Evolutionary conservation across 1,140 invertebrate species (phyloP).

Genomic region (Formica selysi): DNA sequence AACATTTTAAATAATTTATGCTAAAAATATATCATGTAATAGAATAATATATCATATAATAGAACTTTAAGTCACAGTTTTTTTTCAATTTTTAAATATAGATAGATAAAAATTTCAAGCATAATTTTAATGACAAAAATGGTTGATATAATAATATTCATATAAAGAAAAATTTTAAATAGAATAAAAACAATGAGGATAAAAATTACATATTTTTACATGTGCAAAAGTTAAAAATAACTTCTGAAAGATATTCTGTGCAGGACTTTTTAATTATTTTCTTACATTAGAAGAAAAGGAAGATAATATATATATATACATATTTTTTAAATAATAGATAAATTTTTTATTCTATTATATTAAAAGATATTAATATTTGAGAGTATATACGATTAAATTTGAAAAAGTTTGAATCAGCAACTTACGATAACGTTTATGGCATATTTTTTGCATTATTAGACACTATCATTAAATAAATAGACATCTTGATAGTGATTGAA

Average conservation of each 20-base stretch:
- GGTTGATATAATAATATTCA: too few relatives aligned
- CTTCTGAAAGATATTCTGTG: too few relatives aligned
- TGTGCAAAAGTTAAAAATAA: too few relatives aligned
- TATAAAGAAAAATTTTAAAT: too few relatives aligned
- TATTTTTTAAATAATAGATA: not conserved
- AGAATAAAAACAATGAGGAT: too few relatives aligned
- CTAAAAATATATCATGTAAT: not conserved
- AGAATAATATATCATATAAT: not conserved
- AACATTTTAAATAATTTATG: not conserved
- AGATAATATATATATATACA: not conserved
- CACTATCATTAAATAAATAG: constrained; percentile 31
- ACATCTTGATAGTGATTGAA: constrained; percentile 26
- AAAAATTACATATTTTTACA: too few relatives aligned
- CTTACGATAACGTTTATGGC: not conserved
- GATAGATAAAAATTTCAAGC: not conserved
- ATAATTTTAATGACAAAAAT: too few relatives aligned
- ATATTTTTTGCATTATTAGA: constrained; percentile 38
- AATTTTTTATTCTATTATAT: not conserved
- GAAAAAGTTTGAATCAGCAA: not conserved
- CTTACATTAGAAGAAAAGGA: too few relatives aligned
- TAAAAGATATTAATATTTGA: not conserved
- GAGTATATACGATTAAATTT: not conserved
- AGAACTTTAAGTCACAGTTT: not conserved
- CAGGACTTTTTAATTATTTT: too few relatives aligned
- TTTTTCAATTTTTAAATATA: not conserved